Evolutionary conservation across 2,888 invertebrate species (phyloP).

Genomic region (Arge pagana): DNA sequence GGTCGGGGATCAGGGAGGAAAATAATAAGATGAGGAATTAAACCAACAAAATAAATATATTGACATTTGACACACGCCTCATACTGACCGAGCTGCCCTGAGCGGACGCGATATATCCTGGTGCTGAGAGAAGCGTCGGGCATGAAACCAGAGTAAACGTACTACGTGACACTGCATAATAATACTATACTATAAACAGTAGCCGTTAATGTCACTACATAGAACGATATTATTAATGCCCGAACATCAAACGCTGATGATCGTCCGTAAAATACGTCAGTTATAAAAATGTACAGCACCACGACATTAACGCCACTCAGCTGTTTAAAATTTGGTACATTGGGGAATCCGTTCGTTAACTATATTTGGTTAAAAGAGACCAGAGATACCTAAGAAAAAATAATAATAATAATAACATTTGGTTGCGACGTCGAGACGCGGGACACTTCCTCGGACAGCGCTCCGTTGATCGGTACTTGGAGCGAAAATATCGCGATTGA

Average conservation of each 20-base stretch:
- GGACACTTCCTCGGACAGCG: no score
- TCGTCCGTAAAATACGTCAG: neutral
- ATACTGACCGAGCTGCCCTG: constrained; percentile 23
- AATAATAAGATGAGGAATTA: constrained; percentile 39
- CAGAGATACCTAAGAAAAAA: no score
- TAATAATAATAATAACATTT: no score
- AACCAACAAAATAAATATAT: constrained; percentile 51
- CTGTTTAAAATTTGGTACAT: neutral
- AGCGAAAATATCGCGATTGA: no score
- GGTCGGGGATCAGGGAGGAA: constrained; percentile 21
- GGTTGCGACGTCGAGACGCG: no score
- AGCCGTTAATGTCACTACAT: neutral
- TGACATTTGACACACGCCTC: constrained; percentile 25
- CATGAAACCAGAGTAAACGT: no score
- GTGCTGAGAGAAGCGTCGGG: no score
- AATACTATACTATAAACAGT: neutral
- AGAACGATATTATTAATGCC: neutral
- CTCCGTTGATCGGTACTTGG: no score
- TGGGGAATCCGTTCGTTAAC: neutral
- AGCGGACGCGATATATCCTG: constrained; percentile 18
- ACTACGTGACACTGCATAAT: constrained; percentile 3
- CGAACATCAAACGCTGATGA: constrained; percentile 4
- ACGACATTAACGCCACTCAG: constrained; percentile 12
- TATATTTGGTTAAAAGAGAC: constrained; percentile 17
- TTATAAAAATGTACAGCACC: constrained; percentile 8